Conservation (phyloP, 1,140 invertebrate genomes). For the Medauroidea extradentata region DNA sequence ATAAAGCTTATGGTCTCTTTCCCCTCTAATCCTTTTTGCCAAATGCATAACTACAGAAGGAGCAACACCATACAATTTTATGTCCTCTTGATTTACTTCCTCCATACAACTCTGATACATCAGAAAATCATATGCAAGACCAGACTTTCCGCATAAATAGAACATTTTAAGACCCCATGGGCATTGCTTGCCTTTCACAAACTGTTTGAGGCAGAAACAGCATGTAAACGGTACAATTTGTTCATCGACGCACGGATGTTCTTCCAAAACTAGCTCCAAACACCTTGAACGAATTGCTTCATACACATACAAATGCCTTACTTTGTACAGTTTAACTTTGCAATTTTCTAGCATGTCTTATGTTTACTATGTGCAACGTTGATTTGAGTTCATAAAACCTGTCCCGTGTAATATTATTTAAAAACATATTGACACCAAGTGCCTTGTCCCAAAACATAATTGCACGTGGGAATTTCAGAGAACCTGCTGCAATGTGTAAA, state of each 20-base stretch:
- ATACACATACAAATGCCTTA: conserved; percentile 12
- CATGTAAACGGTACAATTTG: conserved; percentile 34
- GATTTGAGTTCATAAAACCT: conserved; percentile 8
- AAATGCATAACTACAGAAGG: background rate
- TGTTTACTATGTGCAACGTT: background rate
- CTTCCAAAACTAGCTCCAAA: conserved; percentile 11
- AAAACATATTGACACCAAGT: conserved; percentile 3
- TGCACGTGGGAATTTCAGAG: conserved; percentile 5
- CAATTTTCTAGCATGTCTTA: background rate
- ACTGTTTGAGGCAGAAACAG: conserved; percentile 14
- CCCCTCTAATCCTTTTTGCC: conserved; percentile 8
- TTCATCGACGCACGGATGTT: conserved; percentile 26
- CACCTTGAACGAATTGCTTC: conserved; percentile 5
- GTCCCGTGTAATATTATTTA: conserved; percentile 3
- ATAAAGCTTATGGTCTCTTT: conserved; percentile 6
- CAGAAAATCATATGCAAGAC: conserved; percentile 28
- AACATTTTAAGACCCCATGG: conserved; percentile 25
- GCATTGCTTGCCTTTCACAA: conserved; percentile 6
- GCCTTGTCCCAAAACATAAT: conserved; percentile 5
- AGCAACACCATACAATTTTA: background rate
- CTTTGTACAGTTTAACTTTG: conserved; percentile 9
- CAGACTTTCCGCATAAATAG: conserved; percentile 25
- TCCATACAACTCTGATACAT: conserved; percentile 24
- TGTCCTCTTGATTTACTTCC: background rate
- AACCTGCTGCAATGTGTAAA: conserved; percentile 5